Evolutionary conservation across 2,797 vertebrate genomes (phyloP), one percentile per base, ranked within the genome.

Genomic region (Lepilemur ruficaudatus): DNA sequence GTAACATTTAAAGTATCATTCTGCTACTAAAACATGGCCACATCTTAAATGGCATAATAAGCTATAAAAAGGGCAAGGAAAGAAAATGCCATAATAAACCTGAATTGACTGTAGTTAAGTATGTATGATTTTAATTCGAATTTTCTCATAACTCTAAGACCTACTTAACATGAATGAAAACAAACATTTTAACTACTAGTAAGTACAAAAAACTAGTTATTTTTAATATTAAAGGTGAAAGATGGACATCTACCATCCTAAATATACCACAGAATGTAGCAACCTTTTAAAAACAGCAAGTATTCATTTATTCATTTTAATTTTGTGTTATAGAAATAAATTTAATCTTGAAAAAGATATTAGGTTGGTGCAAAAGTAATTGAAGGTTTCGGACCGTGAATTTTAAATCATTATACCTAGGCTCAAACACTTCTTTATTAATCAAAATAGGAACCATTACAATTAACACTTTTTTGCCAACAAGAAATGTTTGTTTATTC

Each of bases 241-340:
- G 32, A 41, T 86, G 50, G 41, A 72, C 5, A 57, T 57, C 32
- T 7, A 86, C 15, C 15, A 89, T 32, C 12, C 63, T 85, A 69
- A 95, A 92, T 25, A 76, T 80, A 75, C 18, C 28, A 65, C 1
- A 85, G 46, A 55, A 38, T 15, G n/a, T 17, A 22, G 25, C 48
- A 89, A 67, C 7, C 32, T 55, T 94, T 90, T 30, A 50, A 94
- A 95, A 89, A 81, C n/a, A 82, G 23, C 41, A 52, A 57, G 23
- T 84, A 32, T 85, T 50, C 35, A 67, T 81, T 35, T 52, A 89
- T 55, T 82, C 30, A 69, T 84, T 92, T 85, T 63, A 78, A 95
- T 89, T 80, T 76, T 94, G 17, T 81, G 88, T 81, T 84, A 91
- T 20, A 88, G 78, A 72, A 93, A 87, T 90, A 87, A 85, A 76